Evolutionary conservation across 2,113 vertebrate species (phyloP), one percentile per base, ranked within the genome.

Genomic region (Struthio camelus): DNA sequence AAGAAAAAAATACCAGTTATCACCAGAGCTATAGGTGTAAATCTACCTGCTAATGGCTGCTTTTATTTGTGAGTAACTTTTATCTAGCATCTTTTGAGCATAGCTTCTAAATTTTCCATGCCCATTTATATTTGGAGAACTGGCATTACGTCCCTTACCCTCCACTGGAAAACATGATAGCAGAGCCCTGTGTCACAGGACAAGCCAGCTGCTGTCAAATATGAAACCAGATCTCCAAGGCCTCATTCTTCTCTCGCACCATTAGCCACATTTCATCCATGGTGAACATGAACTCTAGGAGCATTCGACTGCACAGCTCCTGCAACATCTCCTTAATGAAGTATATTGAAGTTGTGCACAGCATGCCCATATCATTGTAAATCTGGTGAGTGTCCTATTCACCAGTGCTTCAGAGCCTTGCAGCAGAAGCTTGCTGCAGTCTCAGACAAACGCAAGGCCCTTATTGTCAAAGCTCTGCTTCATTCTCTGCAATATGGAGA

Each of bases 201-300:
- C 12, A 42, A 51, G 46, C 44, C 64, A 80, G 12, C 25, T 62
- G 15, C 70, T 79, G 17, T 53, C 34, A 80, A 19, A 40, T 25
- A 67, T 22, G 51, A 58, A 87, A 65, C 23, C 22, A 62, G 54
- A 27, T 66, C 48, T 82, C 44, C 23, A 23, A 87, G 44, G 34
- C 81, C 79, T 53, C 40, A 3, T 80, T 82, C 72, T 76, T 40
- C 3, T 62, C 25, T 76, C 66, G 87, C 38, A 85, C 42, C 48
- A 69, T 25, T 62, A 67, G 48, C 58, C 40, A 44, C 38, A n/a
- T 87, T 82, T 91, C 58, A 61, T 61, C 15, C 34, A 76, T 36
- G 76, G 59, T 53, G 64, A 65, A 67, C 87, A 79, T 3, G 89
- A 90, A 92, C 59, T 76, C 67, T 95, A 96, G 96, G 95, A 73